phyloP scores from a whole-genome alignment of 2,888 invertebrate species.

The Cynaeus angustus region DNA sequence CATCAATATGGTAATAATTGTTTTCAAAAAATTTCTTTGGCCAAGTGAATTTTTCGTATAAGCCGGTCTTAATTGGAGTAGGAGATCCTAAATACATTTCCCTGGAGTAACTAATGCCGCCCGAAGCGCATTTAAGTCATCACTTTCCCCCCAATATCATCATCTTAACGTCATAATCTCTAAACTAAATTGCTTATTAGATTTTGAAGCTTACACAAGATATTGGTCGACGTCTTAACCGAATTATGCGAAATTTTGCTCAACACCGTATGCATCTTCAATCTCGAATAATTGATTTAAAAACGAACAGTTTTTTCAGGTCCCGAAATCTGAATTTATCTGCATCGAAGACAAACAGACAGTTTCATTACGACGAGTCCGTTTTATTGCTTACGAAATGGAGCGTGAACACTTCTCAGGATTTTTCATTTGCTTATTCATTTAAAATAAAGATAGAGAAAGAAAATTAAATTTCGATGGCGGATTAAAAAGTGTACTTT shows the following conservation, averaged over 20 bases:
- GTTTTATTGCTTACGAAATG: conserved; percentile 49
- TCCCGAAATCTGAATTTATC: conserved; percentile 26
- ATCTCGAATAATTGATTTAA: conserved; percentile 9
- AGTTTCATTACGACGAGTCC: conserved; percentile 35
- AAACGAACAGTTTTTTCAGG: not conserved
- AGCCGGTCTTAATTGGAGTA: conserved; percentile 22
- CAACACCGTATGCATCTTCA: not conserved
- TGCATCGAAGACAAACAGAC: conserved; percentile 35
- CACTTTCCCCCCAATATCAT: conserved; percentile 50
- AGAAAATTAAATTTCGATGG: conserved; percentile 23
- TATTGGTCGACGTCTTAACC: conserved; percentile 33
- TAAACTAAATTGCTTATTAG: conserved; percentile 52
- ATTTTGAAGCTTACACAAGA: conserved; percentile 38
- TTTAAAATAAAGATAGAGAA: conserved; percentile 22
- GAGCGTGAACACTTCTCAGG: conserved; percentile 39
- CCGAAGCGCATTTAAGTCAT: conserved; percentile 50
- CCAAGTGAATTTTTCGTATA: not conserved
- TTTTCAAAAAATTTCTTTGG: too few relatives aligned
- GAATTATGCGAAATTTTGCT: conserved; percentile 17
- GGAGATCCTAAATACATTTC: conserved; percentile 44
- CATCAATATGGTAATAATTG: too few relatives aligned
- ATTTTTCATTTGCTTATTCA: conserved; percentile 48
- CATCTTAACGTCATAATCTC: conserved; percentile 52
- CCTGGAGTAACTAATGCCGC: conserved; percentile 45
- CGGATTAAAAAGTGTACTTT: conserved; percentile 9